Base-by-base conservation (phyloP, 2,797 vertebrate genomes). In the Channa striata region DNA sequence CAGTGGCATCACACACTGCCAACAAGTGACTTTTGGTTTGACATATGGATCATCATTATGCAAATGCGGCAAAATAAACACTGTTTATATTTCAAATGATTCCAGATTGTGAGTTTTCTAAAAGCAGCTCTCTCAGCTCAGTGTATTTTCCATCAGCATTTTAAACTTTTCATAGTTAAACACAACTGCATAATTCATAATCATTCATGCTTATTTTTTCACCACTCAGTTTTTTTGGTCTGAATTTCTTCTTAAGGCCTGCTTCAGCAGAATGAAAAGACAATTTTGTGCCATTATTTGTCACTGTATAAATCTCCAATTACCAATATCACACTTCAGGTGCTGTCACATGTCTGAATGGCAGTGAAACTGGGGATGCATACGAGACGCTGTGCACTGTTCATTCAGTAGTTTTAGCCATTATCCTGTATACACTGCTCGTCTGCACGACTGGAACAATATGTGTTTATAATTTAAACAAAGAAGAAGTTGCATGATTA, bases 401-500 rank as follows among this genome's bases (percentile, higher is more conserved):
- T 73, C 34, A 71, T 14, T 68, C n/a, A 67, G 16, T 78, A 82
- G 79, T 68, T 36, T 67, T 78, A 71, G 39, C 82, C 71, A 50
- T 78, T 73, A 13, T 20, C 33, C 10, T 48, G 47, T 2, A 30
- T 40, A 54, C 9, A 39, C 5, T 42, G 19, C 14, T 52, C n/a
- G 9, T 30, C 33, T 48, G 61, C 17, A 34, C 5, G 12, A 58
- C 42, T 53, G 17, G 25, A 73, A 57, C 19, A 74, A 56, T 39
- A 21, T n/a, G 11, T 60, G 11, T 60, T 66, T 43, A 67, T 81
- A 54, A 68, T 76, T 68, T 78, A 34, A 73, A 51, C 5, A 23
- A 19, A 62, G 40, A 9, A 54, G 13, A 59, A 49, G 54, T 33
- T 37, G 20, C 59, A 63, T 44, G 17, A 19, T 63, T 68, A 37